Base-by-base conservation (phyloP, 2,113 vertebrate species). In the Syngnathus typhle region DNA sequence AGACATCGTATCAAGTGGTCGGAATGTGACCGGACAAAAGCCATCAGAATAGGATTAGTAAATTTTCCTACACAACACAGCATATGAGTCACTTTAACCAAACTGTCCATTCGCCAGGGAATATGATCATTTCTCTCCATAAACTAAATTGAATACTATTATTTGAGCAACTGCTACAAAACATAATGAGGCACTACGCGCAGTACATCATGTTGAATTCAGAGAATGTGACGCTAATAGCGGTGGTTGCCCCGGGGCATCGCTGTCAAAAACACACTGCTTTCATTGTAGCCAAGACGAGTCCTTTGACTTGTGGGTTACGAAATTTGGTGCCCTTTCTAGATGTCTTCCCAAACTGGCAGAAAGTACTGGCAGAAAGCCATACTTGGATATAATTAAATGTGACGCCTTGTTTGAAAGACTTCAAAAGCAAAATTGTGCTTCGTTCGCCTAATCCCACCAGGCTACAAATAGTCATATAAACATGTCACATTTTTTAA, bases 401-500 rank as follows among this genome's bases (percentile, higher is more conserved):
- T 79, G 76, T 88, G 86, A 88, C 81, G 80, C 78, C 77, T 63
- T 56, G 76, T 84, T 88, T 85, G 75, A 78, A 82, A 83, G 67
- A 63, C 72, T 65, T 81, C 67, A 72, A 78, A 84, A 72, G 71
- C 56, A 67, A 81, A 84, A 79, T 74, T 72, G 52, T 3, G 5
- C 73, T 81, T 55, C 77, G 64, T 67, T 76, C 38, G 0, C 79
- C 78, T 78, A 82, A 88, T 84, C 83, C 83, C 82, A 78, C 70
- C 75, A 66, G 82, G 64, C 67, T 64, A 73, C 44, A 55, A 76
- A 85, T 81, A 82, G 79, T 76, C 78, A 75, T 79, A 84, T 85
- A 88, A 89, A 89, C 87, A 78, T 84, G 84, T 85, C 88, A 83
- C 81, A 72, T 86, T 72, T 72, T 75, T 84, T 70, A 67, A 73